phyloP scores from a whole-genome alignment of 2,797 vertebrate genomes.

The Petrocephalus sullivani region DNA sequence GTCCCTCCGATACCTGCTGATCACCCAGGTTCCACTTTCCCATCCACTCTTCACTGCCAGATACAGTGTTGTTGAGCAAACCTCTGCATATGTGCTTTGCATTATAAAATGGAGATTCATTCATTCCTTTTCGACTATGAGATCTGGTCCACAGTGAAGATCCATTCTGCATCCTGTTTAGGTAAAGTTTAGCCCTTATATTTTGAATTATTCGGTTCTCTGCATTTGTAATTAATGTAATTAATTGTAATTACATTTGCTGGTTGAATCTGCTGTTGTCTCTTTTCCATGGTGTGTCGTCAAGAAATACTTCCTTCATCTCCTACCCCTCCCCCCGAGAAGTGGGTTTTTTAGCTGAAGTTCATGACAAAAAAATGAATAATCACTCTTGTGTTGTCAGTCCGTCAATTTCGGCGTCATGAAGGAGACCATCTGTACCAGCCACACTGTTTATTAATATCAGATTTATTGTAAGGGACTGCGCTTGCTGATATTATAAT shows the following conservation, averaged over 20 bases:
- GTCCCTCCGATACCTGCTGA: not conserved
- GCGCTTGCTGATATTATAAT: not conserved
- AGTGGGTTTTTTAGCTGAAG: not conserved
- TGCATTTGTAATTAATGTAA: not conserved
- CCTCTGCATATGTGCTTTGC: not conserved
- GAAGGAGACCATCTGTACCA: not conserved
- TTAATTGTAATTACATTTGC: not conserved
- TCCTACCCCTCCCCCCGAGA: not conserved
- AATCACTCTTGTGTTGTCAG: too few relatives aligned
- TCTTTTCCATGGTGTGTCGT: not conserved
- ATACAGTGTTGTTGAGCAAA: not conserved
- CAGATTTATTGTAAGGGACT: not conserved
- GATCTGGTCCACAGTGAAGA: not conserved
- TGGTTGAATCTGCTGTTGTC: not conserved
- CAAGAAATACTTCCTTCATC: not conserved
- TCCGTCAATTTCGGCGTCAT: not conserved
- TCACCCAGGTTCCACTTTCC: not conserved
- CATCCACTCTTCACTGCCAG: not conserved
- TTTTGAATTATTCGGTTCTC: not conserved
- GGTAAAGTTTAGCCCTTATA: not conserved
- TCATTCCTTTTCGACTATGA: not conserved
- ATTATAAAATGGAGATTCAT: not conserved
- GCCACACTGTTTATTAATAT: not conserved
- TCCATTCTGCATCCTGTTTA: conserved; percentile 7
- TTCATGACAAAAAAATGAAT: not conserved